Percentiles rank a stretch among this genome's conserved stretches.
Evolutionary conservation across 1,140 invertebrate species (phyloP).

Genomic region (Coboldia fuscipes): DNA sequence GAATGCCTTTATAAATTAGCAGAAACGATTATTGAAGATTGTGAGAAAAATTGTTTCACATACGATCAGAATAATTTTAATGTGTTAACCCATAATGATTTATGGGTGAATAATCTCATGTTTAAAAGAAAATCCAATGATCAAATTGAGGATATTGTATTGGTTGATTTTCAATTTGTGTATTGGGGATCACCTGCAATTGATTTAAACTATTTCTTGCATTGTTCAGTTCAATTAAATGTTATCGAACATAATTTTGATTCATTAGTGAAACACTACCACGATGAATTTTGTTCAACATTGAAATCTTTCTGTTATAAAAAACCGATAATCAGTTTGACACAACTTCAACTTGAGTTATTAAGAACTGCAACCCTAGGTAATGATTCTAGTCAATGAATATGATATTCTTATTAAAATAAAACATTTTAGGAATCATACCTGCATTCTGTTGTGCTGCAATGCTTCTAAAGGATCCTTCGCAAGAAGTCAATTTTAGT

Average conservation of each 20-base stretch:
- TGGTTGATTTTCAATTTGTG: constrained; percentile 20
- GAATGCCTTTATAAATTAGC: too few species aligned
- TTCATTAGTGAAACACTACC: constrained; percentile 21
- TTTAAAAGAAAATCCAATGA: constrained; percentile 28
- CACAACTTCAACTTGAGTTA: too few species aligned
- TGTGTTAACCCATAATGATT: constrained; percentile 40
- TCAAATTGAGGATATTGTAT: constrained; percentile 26
- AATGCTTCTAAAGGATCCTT: too few species aligned
- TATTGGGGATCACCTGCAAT: constrained; percentile 16
- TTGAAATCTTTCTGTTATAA: constrained; percentile 21
- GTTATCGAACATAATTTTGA: constrained; percentile 14
- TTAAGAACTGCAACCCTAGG: too few species aligned
- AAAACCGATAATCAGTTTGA: constrained; percentile 19
- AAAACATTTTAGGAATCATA: too few species aligned
- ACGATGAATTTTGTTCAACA: constrained; percentile 11
- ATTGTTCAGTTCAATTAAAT: constrained; percentile 13
- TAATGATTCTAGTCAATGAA: too few species aligned
- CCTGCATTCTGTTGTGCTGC: too few species aligned
- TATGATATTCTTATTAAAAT: too few species aligned
- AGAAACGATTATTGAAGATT: too few species aligned
- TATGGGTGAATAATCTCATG: constrained; percentile 43
- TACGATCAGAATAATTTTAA: constrained; percentile 23
- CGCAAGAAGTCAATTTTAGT: too few species aligned
- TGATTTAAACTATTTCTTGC: constrained; percentile 17
- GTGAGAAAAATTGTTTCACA: too few species aligned